Conservation (phyloP, 1,140 invertebrate genomes). For the Acyrthosiphon pisum region DNA sequence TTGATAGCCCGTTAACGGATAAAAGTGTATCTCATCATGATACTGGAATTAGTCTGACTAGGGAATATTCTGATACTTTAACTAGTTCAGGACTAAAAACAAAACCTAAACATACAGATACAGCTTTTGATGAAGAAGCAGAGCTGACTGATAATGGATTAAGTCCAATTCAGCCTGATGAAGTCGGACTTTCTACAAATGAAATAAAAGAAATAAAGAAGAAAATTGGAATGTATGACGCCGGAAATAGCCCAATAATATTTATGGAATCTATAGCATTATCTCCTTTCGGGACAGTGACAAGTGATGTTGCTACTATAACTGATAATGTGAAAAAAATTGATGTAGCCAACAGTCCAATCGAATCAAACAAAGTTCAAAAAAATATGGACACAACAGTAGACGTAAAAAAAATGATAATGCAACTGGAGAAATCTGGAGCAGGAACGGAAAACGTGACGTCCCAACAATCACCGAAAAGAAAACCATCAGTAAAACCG, state of each 20-base stretch:
- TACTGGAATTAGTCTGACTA: constrained; percentile 66
- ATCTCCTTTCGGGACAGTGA: constrained; percentile 64
- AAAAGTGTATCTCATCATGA: constrained; percentile 67
- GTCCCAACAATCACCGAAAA: neutral
- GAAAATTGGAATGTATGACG: constrained; percentile 62
- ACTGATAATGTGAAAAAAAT: constrained; percentile 66
- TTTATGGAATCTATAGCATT: constrained; percentile 62
- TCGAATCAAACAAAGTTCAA: constrained; percentile 25
- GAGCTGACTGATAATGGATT: constrained; percentile 68
- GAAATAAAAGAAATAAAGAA: constrained; percentile 62
- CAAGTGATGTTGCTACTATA: constrained; percentile 65
- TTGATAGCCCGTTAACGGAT: constrained; percentile 65
- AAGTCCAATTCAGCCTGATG: constrained; percentile 67
- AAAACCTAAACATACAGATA: constrained; percentile 64
- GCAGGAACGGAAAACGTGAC: neutral
- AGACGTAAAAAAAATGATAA: constrained; percentile 32
- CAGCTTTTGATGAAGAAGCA: constrained; percentile 65
- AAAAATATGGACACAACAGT: neutral
- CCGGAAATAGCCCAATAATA: constrained; percentile 65
- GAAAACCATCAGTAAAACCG: neutral
- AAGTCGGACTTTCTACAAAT: constrained; percentile 61
- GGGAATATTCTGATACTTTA: constrained; percentile 65
- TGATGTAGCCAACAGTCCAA: constrained; percentile 65
- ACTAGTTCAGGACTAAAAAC: constrained; percentile 64
- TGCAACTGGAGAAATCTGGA: constrained; percentile 13